phyloP scores from a whole-genome alignment of 2,888 invertebrate species.

The Salticus scenicus region DNA sequence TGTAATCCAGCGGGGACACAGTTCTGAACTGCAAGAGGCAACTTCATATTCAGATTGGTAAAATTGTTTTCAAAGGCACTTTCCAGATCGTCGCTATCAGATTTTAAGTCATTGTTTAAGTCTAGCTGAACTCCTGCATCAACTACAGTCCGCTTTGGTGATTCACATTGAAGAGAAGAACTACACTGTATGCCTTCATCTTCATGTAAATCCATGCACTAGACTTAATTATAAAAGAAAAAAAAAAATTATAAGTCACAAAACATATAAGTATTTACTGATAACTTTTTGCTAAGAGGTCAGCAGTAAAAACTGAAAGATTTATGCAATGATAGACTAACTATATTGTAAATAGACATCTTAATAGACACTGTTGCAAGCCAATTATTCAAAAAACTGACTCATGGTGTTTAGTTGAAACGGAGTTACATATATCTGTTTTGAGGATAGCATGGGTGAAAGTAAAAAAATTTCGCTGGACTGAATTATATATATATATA shows the following conservation, averaged over 20 bases:
- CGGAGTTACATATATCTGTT: too few species aligned
- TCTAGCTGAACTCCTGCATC: slow-evolving; percentile 59
- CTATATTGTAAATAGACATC: too few species aligned
- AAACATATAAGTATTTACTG: not conserved
- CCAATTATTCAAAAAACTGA: too few species aligned
- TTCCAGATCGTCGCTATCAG: slow-evolving; percentile 40
- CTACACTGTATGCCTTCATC: slow-evolving; percentile 52
- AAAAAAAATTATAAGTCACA: not conserved
- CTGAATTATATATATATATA: too few species aligned
- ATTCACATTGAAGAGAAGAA: slow-evolving; percentile 38
- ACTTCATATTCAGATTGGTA: slow-evolving; percentile 53
- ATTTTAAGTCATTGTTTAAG: slow-evolving; percentile 44
- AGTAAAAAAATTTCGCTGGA: too few species aligned
- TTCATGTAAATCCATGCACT: slow-evolving; percentile 66
- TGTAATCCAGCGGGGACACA: slow-evolving; percentile 55
- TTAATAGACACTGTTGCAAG: too few species aligned
- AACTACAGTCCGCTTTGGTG: slow-evolving; percentile 29
- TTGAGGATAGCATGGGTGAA: too few species aligned
- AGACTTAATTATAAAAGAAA: not conserved
- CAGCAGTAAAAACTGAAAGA: too few species aligned
- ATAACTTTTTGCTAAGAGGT: too few species aligned
- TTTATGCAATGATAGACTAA: too few species aligned
- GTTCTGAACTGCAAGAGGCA: slow-evolving; percentile 52
- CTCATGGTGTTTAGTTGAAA: too few species aligned
- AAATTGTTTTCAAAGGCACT: slow-evolving; percentile 55